Evolutionary conservation across 2,888 invertebrate species (phyloP), one percentile per base, ranked within the genome.

Genomic region (Apamea sordens): DNA sequence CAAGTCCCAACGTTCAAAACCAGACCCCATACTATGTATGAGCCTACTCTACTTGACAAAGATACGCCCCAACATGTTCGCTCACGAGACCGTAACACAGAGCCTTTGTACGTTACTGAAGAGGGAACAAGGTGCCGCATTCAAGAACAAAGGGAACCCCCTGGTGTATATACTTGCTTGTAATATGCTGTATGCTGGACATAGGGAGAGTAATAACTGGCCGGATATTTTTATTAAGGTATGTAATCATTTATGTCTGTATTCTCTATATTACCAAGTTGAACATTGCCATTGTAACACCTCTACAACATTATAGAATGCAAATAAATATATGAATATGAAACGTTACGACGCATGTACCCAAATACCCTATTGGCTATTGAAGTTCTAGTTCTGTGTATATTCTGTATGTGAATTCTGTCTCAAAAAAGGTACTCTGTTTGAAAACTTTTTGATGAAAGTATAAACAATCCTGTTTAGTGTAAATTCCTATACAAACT

Each of bases 221-320:
- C 99, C 99, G 0, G 99, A 99, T 92, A 97, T 98, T 77, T 99
- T 99, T 96, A 97, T 99, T 2, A 99, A 98, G 97, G 98, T 98
- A 92, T 10, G 78, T 50, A 21, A 15, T 72, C 0, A 63, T 41
- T 72, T 63, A 36, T 36, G 21, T 11, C 11, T 44, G 11, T 28
- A 44, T 21, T 44, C 18, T 7, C 1, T 68, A 21, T 10, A n/a
- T 10, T 41, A 67, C 67, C 24, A n/a, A 41, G 41, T 41, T 41
- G 41, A 15, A n/a, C n/a, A n/a, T n/a, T n/a, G n/a, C n/a, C n/a
- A n/a, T n/a, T n/a, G n/a, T n/a, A n/a, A n/a, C n/a, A n/a, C n/a
- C n/a, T n/a, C n/a, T n/a, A n/a, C n/a, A n/a, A n/a, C n/a, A n/a
- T n/a, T n/a, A n/a, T n/a, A n/a, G n/a, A n/a, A n/a, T n/a, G n/a